Conservation (phyloP, 2,888 invertebrate genomes). For the Amblyjoppa proteus region DNA sequence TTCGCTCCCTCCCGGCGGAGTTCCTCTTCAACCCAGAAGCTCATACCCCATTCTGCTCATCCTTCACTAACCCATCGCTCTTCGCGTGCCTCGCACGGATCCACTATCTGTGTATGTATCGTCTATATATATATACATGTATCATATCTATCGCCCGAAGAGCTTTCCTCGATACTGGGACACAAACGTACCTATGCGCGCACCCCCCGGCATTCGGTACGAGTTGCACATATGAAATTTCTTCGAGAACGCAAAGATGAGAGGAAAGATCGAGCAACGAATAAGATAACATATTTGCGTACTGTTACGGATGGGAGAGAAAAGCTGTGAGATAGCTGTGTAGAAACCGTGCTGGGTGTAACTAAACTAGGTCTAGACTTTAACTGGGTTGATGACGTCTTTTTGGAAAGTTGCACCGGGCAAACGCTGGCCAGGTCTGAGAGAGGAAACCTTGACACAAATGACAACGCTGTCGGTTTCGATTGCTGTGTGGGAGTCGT, state of each 20-base stretch:
- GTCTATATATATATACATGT: neutral
- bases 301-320: neutral
- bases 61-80: conserved; percentile 53
- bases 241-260: conserved; percentile 40
- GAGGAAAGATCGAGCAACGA: conserved; percentile 4
- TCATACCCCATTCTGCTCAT: conserved; percentile 52
- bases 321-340: neutral
- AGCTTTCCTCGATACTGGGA: conserved; percentile 58
- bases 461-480: too few relatives aligned
- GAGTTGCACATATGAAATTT: conserved; percentile 57
- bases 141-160: conserved; percentile 27
- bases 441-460: too few relatives aligned
- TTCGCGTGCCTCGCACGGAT: conserved; percentile 54
- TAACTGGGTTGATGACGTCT: too few relatives aligned
- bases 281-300: conserved; percentile 14
- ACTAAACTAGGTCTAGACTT: too few relatives aligned
- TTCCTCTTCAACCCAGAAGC: conserved; percentile 56
- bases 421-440: too few relatives aligned
- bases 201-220: conserved; percentile 31
- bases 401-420: neutral
- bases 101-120: conserved; percentile 8
- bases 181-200: conserved; percentile 11
- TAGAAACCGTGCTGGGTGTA: neutral
- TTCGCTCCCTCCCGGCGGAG: conserved; percentile 24
- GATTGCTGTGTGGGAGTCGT: neutral